Percentiles rank a stretch among this genome's conserved stretches.
These are phyloP conservation scores for Sebastolobus altivelis DNA, from an alignment of 2,797 vertebrate genomes.

Conservation along the genomic window DNA sequence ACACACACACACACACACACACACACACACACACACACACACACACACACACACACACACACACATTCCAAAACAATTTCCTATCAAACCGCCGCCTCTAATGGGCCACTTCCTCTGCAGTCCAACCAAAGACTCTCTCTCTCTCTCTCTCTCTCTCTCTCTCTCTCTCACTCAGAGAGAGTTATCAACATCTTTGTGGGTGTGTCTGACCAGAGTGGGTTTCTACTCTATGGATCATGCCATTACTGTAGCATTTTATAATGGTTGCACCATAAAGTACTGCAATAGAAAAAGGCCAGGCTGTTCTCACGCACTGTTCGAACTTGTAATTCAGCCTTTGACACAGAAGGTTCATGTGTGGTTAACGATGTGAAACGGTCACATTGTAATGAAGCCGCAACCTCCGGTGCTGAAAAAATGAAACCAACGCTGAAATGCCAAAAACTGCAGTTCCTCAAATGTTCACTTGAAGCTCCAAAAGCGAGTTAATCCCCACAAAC, in stretches of 20 bases:
- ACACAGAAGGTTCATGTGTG: no score
- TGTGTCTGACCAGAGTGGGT: neutral
- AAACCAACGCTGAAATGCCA: no score
- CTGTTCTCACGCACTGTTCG: no score
- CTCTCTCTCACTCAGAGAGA: neutral
- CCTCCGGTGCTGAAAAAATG: no score
- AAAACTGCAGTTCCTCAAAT: no score
- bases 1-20: neutral
- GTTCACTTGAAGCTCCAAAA: no score
- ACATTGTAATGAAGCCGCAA: no score
- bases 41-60: neutral
- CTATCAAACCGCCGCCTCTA: constrained; percentile 33
- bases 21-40: constrained; percentile 4
- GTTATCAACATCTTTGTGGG: neutral
- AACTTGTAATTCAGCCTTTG: no score
- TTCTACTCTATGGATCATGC: neutral
- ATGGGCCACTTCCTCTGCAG: constrained; percentile 49
- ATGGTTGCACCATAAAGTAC: neutral
- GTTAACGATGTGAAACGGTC: no score
- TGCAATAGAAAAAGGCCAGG: neutral
- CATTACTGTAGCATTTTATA: no score
- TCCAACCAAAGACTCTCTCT: neutral
- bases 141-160: neutral
- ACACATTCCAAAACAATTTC: neutral
- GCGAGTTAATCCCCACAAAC: no score